These are phyloP conservation scores for Thaumetopoea pityocampa DNA, from an alignment of 1,140 invertebrate genomes.

Conservation along the genomic window DNA sequence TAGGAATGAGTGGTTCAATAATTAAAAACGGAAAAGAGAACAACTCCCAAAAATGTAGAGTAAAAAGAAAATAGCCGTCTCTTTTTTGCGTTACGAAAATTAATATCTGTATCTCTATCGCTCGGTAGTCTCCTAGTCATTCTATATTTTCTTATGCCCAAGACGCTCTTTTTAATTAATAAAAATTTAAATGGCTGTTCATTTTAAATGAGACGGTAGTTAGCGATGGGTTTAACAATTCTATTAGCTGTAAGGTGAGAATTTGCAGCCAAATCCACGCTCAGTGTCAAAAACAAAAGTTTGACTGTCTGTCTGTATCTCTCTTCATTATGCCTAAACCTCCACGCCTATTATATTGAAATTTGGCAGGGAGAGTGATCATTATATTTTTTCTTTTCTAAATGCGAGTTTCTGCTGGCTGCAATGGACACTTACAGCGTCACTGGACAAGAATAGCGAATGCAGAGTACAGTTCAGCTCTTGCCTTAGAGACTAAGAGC, in stretches of 20 bases:
- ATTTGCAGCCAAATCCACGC: no score
- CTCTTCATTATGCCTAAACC: no score
- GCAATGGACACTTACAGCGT: no score
- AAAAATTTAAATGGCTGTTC: constrained; percentile 49
- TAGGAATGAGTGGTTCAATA: constrained; percentile 78
- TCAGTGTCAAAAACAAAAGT: no score
- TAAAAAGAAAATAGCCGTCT: constrained; percentile 47
- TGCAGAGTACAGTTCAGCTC: no score
- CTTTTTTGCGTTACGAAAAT: constrained; percentile 21
- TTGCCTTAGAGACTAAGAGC: no score
- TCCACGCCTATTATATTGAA: no score
- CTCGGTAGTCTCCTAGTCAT: constrained; percentile 47
- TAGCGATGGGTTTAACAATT: constrained; percentile 10
- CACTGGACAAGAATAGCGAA: no score
- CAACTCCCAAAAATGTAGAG: constrained; percentile 58
- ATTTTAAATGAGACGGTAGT: constrained; percentile 21
- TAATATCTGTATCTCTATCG: constrained; percentile 16
- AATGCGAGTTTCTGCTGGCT: no score
- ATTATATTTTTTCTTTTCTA: no score
- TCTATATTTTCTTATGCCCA: constrained; percentile 47
- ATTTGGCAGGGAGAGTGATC: no score
- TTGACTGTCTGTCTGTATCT: no score
- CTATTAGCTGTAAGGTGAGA: background rate
- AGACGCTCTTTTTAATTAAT: constrained; percentile 54
- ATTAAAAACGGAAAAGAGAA: constrained; percentile 77